Evolutionary conservation across 2,797 vertebrate species (phyloP), one percentile per base, ranked within the genome.

Genomic region (Decapterus maruadsi): DNA sequence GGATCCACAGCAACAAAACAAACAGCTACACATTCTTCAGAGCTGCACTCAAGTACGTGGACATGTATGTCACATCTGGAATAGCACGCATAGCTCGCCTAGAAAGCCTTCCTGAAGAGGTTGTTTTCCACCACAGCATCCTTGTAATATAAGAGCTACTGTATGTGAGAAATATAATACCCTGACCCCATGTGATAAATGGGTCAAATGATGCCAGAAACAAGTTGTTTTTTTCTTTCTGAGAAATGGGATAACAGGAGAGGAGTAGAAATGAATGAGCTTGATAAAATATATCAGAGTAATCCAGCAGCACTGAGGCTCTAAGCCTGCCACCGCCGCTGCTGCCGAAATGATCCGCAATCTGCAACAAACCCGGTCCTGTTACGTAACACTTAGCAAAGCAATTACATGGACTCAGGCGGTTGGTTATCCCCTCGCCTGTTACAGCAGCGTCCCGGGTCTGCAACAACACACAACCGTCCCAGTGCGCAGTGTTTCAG

Each of bases 331-430:
- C 59, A 67, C 72, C 68, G 38, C 65, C 3, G 40, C 40, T 13
- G 34, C 40, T 66, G 80, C 65, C 51, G 69, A 77, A 79, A 78
- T 70, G 34, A 81, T 81, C 77, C 85, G 22, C 72, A 84, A 85
- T 82, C 75, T 63, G 76, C 76, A 85, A 72, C 81, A 53, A 34
- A 81, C 67, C 76, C 34, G 16, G 6, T 81, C 59, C 81, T 74
- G 81, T 90, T 92, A 90, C 12, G 8, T 87, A 92, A 92, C 79
- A 51, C 63, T 65, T 20, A 45, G 75, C 17, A 0, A 50, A 77
- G 73, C 84, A 81, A 70, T 82, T 76, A 82, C 78, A 85, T 0
- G 8, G 77, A 80, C 57, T 34, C 57, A 34, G 73, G 57, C 71
- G n/a, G 75, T 81, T 68, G n/a, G 75, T 81, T 68, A 75, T 75